phyloP scores from a whole-genome alignment of 2,888 invertebrate genomes.

The Laothoe populi region DNA sequence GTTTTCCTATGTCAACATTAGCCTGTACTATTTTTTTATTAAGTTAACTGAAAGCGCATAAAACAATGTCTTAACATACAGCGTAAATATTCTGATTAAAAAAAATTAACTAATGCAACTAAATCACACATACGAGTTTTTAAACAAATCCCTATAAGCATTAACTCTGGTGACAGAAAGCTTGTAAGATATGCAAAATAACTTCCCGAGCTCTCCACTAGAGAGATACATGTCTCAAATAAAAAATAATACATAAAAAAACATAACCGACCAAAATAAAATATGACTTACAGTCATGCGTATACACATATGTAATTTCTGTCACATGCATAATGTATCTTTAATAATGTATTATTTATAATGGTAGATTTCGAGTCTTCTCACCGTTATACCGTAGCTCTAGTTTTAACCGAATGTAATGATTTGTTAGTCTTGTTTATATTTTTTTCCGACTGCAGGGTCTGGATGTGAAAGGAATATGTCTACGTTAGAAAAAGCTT shows the following conservation, averaged over 20 bases:
- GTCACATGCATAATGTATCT: slow-evolving; percentile 68
- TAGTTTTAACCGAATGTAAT: background rate
- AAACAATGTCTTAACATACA: background rate
- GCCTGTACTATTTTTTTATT: too few relatives aligned
- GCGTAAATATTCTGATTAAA: slow-evolving; percentile 2
- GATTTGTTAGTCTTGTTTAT: background rate
- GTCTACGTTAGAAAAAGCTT: slow-evolving; percentile 1
- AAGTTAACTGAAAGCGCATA: slow-evolving; percentile 31
- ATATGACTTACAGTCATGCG: slow-evolving; percentile 72
- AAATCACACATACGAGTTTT: slow-evolving; percentile 46
- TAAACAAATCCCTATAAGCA: slow-evolving; percentile 50
- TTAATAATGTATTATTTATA: slow-evolving; percentile 41
- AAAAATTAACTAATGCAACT: slow-evolving; percentile 50
- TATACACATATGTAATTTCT: slow-evolving; percentile 67
- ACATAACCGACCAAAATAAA: slow-evolving; percentile 47
- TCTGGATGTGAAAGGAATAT: background rate
- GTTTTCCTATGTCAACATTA: too few relatives aligned
- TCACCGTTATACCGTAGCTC: slow-evolving; percentile 32
- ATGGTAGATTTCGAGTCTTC: slow-evolving; percentile 32
- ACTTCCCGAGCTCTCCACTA: slow-evolving; percentile 85
- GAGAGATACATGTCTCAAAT: slow-evolving; percentile 71
- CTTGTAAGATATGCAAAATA: slow-evolving; percentile 56
- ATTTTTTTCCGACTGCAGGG: background rate
- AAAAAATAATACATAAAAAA: slow-evolving; percentile 55
- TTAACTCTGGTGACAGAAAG: slow-evolving; percentile 73